A percentile compares a stretch with the other conserved stretches of the same genome.
Evolutionary conservation across 2,797 vertebrate species (phyloP).

Genomic region (Fistularia tabacaria): DNA sequence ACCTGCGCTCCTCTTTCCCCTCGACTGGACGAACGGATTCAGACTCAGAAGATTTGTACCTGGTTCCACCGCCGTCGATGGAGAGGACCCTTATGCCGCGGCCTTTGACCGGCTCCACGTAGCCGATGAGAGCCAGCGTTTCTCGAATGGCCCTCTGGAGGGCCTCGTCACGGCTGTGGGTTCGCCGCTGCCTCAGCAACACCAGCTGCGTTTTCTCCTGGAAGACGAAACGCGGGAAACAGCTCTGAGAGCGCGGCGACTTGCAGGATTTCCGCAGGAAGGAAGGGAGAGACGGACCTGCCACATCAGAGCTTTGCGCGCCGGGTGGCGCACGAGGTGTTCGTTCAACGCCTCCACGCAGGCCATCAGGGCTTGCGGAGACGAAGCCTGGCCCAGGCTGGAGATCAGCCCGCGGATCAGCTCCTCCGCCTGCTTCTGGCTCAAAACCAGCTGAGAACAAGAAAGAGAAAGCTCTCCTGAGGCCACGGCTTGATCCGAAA

Average conservation of each 20-base stretch:
- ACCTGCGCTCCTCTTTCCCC: background rate
- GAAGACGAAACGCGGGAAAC: slow-evolving; percentile 6
- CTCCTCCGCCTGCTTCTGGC: slow-evolving; percentile 54
- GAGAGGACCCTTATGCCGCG: slow-evolving; percentile 74
- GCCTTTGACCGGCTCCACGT: slow-evolving; percentile 72
- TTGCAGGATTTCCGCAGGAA: too few relatives aligned
- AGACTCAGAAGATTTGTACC: slow-evolving; percentile 43
- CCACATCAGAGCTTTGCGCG: slow-evolving; percentile 70
- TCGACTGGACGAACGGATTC: too few relatives aligned
- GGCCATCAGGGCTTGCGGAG: slow-evolving; percentile 46
- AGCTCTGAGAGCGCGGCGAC: too few relatives aligned
- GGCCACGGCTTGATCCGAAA: too few relatives aligned
- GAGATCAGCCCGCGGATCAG: slow-evolving; percentile 37
- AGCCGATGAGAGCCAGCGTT: slow-evolving; percentile 72
- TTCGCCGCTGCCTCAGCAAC: slow-evolving; percentile 53
- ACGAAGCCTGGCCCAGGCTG: slow-evolving; percentile 40
- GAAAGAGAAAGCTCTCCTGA: background rate
- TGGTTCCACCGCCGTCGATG: slow-evolving; percentile 77
- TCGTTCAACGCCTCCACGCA: slow-evolving; percentile 67
- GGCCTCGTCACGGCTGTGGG: slow-evolving; percentile 38
- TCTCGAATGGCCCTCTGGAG: slow-evolving; percentile 68
- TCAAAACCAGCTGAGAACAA: slow-evolving; percentile 42
- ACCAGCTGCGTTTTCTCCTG: slow-evolving; percentile 63
- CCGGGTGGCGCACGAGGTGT: slow-evolving; percentile 67
- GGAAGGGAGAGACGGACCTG: slow-evolving; percentile 53